Base-by-base conservation (phyloP, 2,113 vertebrate species). In the Donacobius atricapilla region DNA sequence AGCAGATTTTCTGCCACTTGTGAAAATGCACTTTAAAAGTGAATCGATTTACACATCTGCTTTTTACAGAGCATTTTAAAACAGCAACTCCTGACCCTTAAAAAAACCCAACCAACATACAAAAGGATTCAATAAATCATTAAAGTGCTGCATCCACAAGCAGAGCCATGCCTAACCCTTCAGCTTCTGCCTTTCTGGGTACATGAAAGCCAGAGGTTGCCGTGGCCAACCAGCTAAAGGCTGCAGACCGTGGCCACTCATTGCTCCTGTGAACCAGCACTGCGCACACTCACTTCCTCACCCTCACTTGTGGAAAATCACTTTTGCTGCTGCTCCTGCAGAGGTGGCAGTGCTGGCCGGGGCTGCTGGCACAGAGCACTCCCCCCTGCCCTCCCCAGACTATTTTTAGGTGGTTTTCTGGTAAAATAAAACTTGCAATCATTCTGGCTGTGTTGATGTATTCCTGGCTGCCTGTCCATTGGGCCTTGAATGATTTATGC, bases 121-220 rank as follows among this genome's bases (percentile, higher is more conserved):
- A 53, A 37, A 89, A 91, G 23, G 87, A 57, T 87, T 85, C 73
- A 61, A 90, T 83, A 91, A 76, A 91, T 87, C 53, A 39, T 76
- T 85, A 20, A 79, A 93, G 14, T 9, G 28, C 61, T 68, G 72
- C 40, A 28, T 75, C 54, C 35, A 58, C 71, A 35, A 84, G 89
- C 24, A 24, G 50, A 79, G 56, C 77, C 89, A 33, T 9, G 40
- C 35, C 89, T 84, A 30, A 57, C 23, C 72, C 77, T 84, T 51
- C 60, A 44, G 16, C 75, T 83, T 24, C 75, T 53, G 58, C 6
- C 0, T 22, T 78, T 89, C 23, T 33, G 63, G 76, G n/a, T 9
- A 27, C 47, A 4, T 39, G 56, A 77, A 83, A 94, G 51, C 44
- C 91, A 60, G 47, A 73, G 44, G 47, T 31, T 93, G 63, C 78